Conservation (phyloP, 1,140 invertebrate genomes). For the Tetragnatha versicolor region DNA sequence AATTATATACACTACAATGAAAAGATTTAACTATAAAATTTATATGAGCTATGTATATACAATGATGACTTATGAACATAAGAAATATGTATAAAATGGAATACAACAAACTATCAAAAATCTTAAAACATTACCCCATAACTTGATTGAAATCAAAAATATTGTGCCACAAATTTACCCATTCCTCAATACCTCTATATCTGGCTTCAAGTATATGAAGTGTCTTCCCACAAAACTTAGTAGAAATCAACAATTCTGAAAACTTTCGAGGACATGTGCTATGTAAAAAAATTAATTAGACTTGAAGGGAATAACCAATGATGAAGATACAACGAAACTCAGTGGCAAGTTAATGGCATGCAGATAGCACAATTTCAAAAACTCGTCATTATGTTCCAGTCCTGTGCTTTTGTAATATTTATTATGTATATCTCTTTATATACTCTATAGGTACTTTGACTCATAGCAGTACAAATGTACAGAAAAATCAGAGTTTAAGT, state of each 20-base stretch:
- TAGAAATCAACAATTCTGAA: no score
- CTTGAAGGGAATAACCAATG: no score
- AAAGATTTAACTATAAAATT: constrained; percentile 48
- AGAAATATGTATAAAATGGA: constrained; percentile 55
- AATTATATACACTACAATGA: constrained; percentile 55
- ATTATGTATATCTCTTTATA: no score
- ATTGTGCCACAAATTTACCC: constrained; percentile 26
- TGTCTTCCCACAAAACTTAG: no score
- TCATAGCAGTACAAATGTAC: constrained; percentile 50
- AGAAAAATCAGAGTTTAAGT: constrained; percentile 45
- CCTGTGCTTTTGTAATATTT: no score
- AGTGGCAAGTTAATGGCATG: no score
- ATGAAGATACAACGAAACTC: no score
- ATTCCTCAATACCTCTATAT: constrained; percentile 5
- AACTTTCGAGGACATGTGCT: no score
- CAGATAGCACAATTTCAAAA: no score
- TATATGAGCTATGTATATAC: constrained; percentile 55
- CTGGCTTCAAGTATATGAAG: no score
- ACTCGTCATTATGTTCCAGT: no score
- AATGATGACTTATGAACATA: constrained; percentile 54
- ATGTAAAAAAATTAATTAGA: no score
- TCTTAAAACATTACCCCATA: constrained; percentile 27
- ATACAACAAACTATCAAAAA: constrained; percentile 41
- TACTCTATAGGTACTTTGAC: constrained; percentile 50
- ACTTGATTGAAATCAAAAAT: constrained; percentile 10